Conservation (phyloP, 2,797 vertebrate species). For the Pelobates cultripes region DNA sequence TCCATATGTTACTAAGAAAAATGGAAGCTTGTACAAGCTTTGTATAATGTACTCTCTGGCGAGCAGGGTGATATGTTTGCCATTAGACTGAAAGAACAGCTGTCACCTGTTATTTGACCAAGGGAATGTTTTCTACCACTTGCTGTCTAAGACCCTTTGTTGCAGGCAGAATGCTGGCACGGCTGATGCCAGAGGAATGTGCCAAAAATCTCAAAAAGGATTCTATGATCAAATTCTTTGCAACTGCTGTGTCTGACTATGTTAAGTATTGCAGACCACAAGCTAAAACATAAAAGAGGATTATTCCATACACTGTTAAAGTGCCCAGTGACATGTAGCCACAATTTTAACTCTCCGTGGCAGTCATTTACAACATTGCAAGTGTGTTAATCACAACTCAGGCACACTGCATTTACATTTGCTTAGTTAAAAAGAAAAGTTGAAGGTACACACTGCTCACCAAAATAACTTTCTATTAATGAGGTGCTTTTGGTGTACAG, state of each 20-base stretch:
- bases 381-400: no score
- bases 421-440: no score
- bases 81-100: conserved; percentile 10
- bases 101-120: conserved; percentile 21
- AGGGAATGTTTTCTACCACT: conserved; percentile 22
- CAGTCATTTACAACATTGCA: background rate
- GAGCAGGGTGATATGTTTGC: background rate
- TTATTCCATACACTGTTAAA: background rate
- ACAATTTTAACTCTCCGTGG: no score
- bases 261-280: background rate
- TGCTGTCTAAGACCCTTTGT: conserved; percentile 6
- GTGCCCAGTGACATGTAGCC: no score
- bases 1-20: background rate
- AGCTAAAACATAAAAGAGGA: background rate
- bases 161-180: conserved; percentile 7
- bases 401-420: no score
- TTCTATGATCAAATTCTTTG: background rate
- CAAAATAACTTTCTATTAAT: no score
- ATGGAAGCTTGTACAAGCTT: background rate
- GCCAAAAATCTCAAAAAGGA: conserved; percentile 5
- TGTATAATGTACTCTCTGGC: background rate
- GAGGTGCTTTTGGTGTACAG: no score
- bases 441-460: no score
- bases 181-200: conserved; percentile 14
- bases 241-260: conserved; percentile 15